A percentile compares a stretch with the other conserved stretches of the same genome.
These are phyloP conservation scores for Cetonia aurata DNA, from an alignment of 2,888 invertebrate species.

Conservation along the genomic window DNA sequence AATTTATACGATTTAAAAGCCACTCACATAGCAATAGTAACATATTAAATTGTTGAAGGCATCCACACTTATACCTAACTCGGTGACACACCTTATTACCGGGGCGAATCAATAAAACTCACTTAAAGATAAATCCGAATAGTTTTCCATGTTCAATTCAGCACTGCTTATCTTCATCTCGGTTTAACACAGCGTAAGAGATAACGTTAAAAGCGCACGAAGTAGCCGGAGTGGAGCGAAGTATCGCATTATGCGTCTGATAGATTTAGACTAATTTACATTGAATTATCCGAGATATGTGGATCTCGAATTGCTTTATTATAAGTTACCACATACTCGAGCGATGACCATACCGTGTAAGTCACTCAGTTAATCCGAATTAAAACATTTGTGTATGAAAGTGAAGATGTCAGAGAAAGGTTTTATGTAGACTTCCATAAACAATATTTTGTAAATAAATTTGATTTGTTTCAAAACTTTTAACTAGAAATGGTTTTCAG, in stretches of 20 bases:
- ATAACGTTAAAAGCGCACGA: slow-evolving; percentile 21
- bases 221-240: neutral
- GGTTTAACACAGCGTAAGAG: slow-evolving; percentile 20
- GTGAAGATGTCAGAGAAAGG: no score
- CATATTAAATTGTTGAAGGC: slow-evolving; percentile 1
- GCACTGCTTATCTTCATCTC: neutral
- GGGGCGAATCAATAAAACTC: slow-evolving; percentile 23
- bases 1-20: no score
- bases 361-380: neutral
- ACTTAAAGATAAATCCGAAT: slow-evolving; percentile 20
- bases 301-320: slow-evolving; percentile 11
- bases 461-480: no score
- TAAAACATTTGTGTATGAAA: no score
- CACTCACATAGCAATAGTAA: no score
- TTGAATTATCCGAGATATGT: neutral
- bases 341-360: neutral
- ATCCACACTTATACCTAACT: neutral
- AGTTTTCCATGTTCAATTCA: slow-evolving; percentile 23
- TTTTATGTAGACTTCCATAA: no score
- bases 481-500: no score
- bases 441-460: no score
- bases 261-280: neutral
- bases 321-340: slow-evolving; percentile 8
- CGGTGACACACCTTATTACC: slow-evolving; percentile 5
- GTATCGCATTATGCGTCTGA: slow-evolving; percentile 3